Percentiles rank a stretch among this genome's conserved stretches.
phyloP scores from a whole-genome alignment of 2,888 invertebrate genomes.

The Trachelus stipa region DNA sequence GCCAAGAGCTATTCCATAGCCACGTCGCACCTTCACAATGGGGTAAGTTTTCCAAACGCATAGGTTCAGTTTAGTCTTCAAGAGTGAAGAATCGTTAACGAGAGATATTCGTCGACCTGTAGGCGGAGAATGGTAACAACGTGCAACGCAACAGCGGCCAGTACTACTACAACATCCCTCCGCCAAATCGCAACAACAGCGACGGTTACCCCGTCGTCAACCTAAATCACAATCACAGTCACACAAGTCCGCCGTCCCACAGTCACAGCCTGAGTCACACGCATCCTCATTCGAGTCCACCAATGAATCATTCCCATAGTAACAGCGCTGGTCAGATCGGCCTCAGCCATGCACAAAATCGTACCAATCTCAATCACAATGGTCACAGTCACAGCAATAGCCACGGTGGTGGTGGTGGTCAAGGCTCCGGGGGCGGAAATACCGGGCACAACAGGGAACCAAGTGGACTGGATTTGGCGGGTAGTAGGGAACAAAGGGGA shows the following conservation, averaged over 20 bases:
- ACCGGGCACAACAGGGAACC: conserved; percentile 65
- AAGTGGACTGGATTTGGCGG: conserved; percentile 77
- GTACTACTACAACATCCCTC: conserved; percentile 69
- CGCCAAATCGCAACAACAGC: conserved; percentile 54
- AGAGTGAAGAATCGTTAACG: conserved; percentile 1
- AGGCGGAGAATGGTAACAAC: conserved; percentile 68
- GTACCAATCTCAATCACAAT: conserved; percentile 46
- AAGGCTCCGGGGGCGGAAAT: conserved; percentile 40
- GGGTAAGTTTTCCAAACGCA: conserved; percentile 54
- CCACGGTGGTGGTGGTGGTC: conserved; percentile 44
- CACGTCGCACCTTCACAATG: conserved; percentile 69
- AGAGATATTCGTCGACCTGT: not conserved
- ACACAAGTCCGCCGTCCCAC: conserved; percentile 51
- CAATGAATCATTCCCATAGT: conserved; percentile 61
- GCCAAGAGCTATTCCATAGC: conserved; percentile 68
- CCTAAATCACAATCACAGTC: conserved; percentile 56
- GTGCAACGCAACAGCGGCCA: conserved; percentile 68
- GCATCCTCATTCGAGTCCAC: conserved; percentile 60
- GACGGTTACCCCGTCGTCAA: conserved; percentile 46
- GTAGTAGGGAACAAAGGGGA: conserved; percentile 89
- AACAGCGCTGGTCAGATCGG: conserved; percentile 61
- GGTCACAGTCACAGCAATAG: conserved; percentile 45
- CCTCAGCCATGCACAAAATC: conserved; percentile 39
- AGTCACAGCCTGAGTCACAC: conserved; percentile 61
- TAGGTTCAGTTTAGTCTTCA: not conserved